Evolutionary conservation across 1,140 invertebrate species (phyloP).

Genomic region (Drosophila nigromelanica): DNA sequence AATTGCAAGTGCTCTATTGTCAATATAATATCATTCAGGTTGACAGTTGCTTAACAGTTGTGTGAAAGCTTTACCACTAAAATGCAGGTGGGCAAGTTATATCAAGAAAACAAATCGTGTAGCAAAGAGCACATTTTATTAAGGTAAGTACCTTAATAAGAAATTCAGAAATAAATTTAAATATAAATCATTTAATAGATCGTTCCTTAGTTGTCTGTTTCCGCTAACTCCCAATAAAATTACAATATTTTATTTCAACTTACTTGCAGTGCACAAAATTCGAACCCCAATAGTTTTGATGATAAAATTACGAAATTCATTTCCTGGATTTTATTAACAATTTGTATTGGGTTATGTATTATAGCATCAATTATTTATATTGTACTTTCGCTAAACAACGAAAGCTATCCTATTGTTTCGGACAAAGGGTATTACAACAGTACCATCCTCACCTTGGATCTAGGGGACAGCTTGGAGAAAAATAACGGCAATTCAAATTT

Average conservation of each 20-base stretch:
- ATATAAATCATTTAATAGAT: too few relatives aligned
- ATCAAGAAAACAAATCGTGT: background rate
- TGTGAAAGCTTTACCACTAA: background rate
- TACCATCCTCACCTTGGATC: background rate
- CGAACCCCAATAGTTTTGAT: background rate
- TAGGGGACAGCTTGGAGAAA: background rate
- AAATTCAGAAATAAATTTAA: too few relatives aligned
- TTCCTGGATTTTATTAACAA: slow-evolving; percentile 47
- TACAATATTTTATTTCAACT: too few relatives aligned
- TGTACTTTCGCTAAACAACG: slow-evolving; percentile 4
- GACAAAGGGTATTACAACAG: background rate
- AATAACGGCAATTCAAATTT: slow-evolving; percentile 16
- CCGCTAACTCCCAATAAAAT: too few relatives aligned
- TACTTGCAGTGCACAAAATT: slow-evolving; percentile 8
- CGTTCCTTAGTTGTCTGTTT: too few relatives aligned
- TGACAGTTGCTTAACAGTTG: slow-evolving; percentile 21
- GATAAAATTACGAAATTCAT: slow-evolving; percentile 30
- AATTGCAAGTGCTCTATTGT: slow-evolving; percentile 8
- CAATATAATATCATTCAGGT: slow-evolving; percentile 9
- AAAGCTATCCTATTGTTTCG: background rate
- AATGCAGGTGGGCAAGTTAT: slow-evolving; percentile 10
- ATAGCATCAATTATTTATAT: slow-evolving; percentile 30
- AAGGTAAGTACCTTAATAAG: slow-evolving; percentile 3
- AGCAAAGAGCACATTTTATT: too few relatives aligned
- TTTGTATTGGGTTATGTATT: slow-evolving; percentile 46